Base-by-base conservation (phyloP, 2,113 vertebrate genomes). In the Proteles cristata region DNA sequence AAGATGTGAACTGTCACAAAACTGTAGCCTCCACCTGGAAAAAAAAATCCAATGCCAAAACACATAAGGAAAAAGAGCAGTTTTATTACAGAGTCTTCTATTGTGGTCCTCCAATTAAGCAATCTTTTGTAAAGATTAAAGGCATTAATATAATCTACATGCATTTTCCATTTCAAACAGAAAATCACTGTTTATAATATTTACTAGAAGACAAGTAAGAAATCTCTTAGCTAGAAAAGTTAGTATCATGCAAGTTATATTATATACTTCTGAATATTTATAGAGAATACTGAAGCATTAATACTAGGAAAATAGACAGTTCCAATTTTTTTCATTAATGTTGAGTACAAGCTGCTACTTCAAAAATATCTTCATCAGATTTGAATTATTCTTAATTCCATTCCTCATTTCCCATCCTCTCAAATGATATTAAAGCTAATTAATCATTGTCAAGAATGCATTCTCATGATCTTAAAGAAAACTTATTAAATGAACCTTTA, bases 321-420 rank as follows among this genome's bases (percentile, higher is more conserved):
- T 88, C 45, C 7, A 73, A 3, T 74, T 93, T 94, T 96, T 85
- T 90, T 85, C 74, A 92, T 95, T 97, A 96, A 73, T 45, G 10
- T 68, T 87, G 88, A 96, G 25, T 68, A 74, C 21, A 94, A 69
- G 16, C 85, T 96, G 74, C 88, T 96, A 94, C 88, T 96, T 98
- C 90, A 92, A 93, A 92, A 93, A 68, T 53, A 84, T 93, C 93
- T 98, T 97, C 65, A 94, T 96, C 91, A 95, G 14, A 19, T 93
- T 97, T 96, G 61, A 90, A 90, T 53, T 94, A 97, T 88, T 84
- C 55, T 93, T 84, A 91, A 94, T 89, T 85, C 48, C 43, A 93
- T 73, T 53, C 39, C 61, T 8, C 12, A 45, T 68, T 81, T 93
- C 26, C 55, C 68, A 83, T 23, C 6, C n/a, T 65, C 26, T 58